Evolutionary conservation across 2,113 vertebrate species (phyloP), one percentile per base, ranked within the genome.

Genomic region (Motacilla tschutschensis): DNA sequence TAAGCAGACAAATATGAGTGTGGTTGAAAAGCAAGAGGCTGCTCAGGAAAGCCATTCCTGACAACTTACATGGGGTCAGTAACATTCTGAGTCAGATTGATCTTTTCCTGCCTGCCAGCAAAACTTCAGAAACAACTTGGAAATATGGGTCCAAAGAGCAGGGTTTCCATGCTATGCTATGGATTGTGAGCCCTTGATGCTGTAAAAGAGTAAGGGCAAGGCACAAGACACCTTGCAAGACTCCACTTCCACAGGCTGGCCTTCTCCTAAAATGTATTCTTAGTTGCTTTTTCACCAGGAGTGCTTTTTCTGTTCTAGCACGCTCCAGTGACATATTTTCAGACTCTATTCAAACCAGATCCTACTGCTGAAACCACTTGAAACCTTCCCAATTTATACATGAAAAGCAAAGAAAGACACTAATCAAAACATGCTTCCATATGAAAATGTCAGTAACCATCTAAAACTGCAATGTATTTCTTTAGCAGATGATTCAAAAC

Each of bases 71-170:
- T 2, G 6, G 6, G 5, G 16, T n/a, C 2, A 6, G 43, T 29
- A 80, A 33, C 9, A 35, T 38, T 16, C 48, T 41, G 22, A 89
- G 25, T 15, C 53, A 71, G 14, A 47, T 22, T 7, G 5, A 6
- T 62, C 16, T 18, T 16, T 46, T 17, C 8, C 36, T 66, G 14
- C 10, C 33, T 38, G 41, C 20, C 7, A 5, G 43, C 31, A 67
- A 73, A 40, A 33, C 12, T 82, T 79, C 40, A 63, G 65, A 78
- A 74, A 55, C 31, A n/a, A 20, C 31, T 48, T 67, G 17, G 40
- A 75, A 17, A 5, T 16, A 16, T 4, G 9, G 1, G 2, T 25
- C 16, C 1, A 0, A 77, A 47, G 41, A 60, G 8, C 5, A 44
- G 17, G 10, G 19, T 64, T 91, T 74, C 36, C 19, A 19, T 14